These are phyloP conservation scores for Augochlora pura DNA, from an alignment of 1,140 invertebrate genomes.

Conservation along the genomic window DNA sequence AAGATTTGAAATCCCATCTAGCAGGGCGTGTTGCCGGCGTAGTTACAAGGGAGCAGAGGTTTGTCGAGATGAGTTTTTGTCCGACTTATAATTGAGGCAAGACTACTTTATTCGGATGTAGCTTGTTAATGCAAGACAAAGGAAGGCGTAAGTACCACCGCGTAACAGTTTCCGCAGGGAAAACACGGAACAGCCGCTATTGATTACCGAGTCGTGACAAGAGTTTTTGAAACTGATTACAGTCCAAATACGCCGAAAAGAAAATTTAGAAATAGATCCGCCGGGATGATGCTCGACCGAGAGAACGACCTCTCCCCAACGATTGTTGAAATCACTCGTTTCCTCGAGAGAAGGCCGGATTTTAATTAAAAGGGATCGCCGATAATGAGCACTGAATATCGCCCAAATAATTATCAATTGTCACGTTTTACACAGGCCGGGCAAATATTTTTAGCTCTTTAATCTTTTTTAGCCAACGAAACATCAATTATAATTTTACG, in stretches of 20 bases:
- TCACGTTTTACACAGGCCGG: neutral
- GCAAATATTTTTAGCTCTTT: neutral
- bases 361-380: conserved; percentile 13
- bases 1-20: neutral
- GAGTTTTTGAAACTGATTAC: neutral
- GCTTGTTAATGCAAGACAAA: conserved; percentile 4
- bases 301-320: neutral
- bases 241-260: no score
- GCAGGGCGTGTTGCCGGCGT: neutral
- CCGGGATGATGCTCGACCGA: no score
- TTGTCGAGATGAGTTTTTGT: neutral
- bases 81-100: neutral
- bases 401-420: neutral
- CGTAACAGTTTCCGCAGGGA: neutral
- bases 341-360: neutral
- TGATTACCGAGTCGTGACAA: conserved; percentile 5
- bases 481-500: no score
- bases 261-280: no score
- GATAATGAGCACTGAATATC: neutral
- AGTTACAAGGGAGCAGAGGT: neutral
- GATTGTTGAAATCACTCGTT: neutral
- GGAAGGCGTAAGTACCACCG: neutral
- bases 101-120: neutral
- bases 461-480: no score
- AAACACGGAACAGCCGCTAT: neutral